Conservation (phyloP, 2,797 vertebrate species). For the Enteromius paludinosus region DNA sequence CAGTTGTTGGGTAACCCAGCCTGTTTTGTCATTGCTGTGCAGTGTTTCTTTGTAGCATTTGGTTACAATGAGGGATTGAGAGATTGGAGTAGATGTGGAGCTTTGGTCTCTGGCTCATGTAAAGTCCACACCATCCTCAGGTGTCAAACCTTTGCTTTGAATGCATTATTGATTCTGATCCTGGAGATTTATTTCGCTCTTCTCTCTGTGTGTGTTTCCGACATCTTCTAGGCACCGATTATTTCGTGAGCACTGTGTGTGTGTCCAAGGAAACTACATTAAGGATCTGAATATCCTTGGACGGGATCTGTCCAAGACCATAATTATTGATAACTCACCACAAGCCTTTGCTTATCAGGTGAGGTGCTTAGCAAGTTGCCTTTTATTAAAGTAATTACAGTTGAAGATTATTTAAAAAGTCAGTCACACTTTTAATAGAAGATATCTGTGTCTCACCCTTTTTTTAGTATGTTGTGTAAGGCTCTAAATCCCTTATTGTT, state of each 20-base stretch:
- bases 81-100: slow-evolving; percentile 24
- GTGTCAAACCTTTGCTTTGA: slow-evolving; percentile 70
- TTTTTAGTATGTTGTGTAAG: not conserved
- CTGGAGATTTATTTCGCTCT: slow-evolving; percentile 19
- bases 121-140: slow-evolving; percentile 46
- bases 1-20: slow-evolving; percentile 36
- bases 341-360: slow-evolving; percentile 99
- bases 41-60: slow-evolving; percentile 30
- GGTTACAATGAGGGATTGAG: slow-evolving; percentile 49
- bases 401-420: not conserved
- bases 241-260: slow-evolving; percentile 97
- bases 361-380: slow-evolving; percentile 45
- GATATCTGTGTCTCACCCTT: not conserved
- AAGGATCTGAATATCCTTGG: slow-evolving; percentile 98
- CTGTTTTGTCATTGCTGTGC: slow-evolving; percentile 16
- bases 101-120: slow-evolving; percentile 8
- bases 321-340: slow-evolving; percentile 99
- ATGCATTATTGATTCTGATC: slow-evolving; percentile 65
- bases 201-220: slow-evolving; percentile 40
- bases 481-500: not conserved
- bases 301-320: slow-evolving; percentile 97
- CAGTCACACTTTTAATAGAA: not conserved
- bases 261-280: slow-evolving; percentile 98
- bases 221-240: slow-evolving; percentile 87
- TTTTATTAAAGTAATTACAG: not conserved